Evolutionary conservation across 2,888 invertebrate genomes (phyloP).

Genomic region (Drosophila quinaria): DNA sequence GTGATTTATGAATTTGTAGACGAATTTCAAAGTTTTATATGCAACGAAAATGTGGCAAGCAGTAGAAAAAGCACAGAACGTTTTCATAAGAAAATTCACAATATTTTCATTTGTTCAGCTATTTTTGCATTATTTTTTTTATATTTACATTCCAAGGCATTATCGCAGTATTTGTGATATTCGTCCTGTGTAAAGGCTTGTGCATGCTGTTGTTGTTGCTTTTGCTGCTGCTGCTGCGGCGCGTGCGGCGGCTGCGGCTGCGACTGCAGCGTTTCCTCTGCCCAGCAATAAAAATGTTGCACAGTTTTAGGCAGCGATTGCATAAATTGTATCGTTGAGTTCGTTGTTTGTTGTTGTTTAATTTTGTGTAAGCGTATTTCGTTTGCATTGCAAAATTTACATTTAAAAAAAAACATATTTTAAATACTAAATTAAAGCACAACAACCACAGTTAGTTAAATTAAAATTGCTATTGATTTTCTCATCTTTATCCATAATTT

Average conservation of each 20-base stretch:
- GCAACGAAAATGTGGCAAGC: conserved; percentile 32
- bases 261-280: conserved; percentile 48
- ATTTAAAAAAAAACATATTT: conserved; percentile 46
- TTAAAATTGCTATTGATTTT: conserved; percentile 19
- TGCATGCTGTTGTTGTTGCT: conserved; percentile 35
- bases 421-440: conserved; percentile 21
- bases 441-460: conserved; percentile 40
- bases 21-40: conserved; percentile 8
- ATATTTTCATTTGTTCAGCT: background rate
- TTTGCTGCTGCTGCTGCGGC: conserved; percentile 53
- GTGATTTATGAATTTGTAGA: conserved; percentile 14
- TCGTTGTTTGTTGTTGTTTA: conserved; percentile 11
- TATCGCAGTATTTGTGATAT: conserved; percentile 92
- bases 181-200: conserved; percentile 89
- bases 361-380: conserved; percentile 39
- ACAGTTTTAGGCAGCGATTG: conserved; percentile 40
- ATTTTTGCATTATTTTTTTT: background rate
- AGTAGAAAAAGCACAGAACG: conserved; percentile 16
- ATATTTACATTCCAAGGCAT: conserved; percentile 91
- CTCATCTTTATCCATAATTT: conserved; percentile 19
- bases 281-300: conserved; percentile 43
- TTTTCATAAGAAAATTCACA: background rate
- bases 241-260: conserved; percentile 18
- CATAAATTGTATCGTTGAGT: conserved; percentile 29
- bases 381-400: conserved; percentile 23